Conservation (phyloP, 2,113 vertebrate species). For the Albula goreensis region DNA sequence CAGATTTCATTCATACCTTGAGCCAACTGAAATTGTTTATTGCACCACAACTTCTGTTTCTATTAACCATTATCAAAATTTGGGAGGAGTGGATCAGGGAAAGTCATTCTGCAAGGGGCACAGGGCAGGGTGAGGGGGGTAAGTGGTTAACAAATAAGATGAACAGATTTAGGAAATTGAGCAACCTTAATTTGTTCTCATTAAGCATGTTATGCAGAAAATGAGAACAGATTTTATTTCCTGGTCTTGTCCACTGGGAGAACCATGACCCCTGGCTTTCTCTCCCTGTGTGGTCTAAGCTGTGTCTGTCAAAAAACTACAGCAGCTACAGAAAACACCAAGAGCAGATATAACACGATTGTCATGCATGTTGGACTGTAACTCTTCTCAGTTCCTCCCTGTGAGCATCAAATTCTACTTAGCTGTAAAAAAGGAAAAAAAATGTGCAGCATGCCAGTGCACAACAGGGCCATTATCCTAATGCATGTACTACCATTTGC, state of each 20-base stretch:
- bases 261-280: conserved; percentile 29
- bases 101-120: neutral
- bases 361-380: conserved; percentile 15
- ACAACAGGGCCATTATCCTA: neutral
- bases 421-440: neutral
- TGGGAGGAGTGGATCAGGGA: neutral
- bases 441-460: neutral
- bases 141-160: conserved; percentile 29
- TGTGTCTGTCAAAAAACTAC: neutral
- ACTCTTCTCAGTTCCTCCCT: neutral
- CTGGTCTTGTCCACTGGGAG: conserved; percentile 49
- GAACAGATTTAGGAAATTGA: conserved; percentile 60
- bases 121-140: neutral
- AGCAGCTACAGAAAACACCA: neutral
- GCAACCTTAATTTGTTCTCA: conserved; percentile 63
- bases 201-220: conserved; percentile 50
- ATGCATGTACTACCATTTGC: neutral
- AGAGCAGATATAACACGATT: conserved; percentile 8
- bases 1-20: neutral
- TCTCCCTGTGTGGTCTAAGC: conserved; percentile 59
- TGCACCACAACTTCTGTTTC: neutral
- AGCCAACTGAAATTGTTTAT: neutral
- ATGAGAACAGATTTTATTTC: conserved; percentile 52
- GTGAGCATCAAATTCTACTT: neutral
- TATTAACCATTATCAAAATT: neutral